These are phyloP conservation scores for Hephaestus fuliginosus DNA, from an alignment of 2,797 vertebrate species.

Conservation along the genomic window DNA sequence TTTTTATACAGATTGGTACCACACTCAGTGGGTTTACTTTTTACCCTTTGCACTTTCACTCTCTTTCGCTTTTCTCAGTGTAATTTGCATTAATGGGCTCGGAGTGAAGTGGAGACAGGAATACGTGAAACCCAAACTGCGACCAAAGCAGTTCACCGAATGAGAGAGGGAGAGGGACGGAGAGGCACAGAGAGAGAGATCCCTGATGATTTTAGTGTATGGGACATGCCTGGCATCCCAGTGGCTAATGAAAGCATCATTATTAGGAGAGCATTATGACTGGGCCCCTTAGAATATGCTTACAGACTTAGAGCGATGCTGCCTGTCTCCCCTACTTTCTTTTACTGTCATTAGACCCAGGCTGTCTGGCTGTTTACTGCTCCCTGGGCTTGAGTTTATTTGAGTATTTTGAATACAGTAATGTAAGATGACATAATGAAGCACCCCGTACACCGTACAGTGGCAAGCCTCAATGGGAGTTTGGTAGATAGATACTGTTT, in stretches of 20 bases:
- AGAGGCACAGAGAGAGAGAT: conserved; percentile 30
- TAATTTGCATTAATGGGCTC: conserved; percentile 74
- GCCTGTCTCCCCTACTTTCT: conserved; percentile 70
- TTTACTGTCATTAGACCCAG: conserved; percentile 70
- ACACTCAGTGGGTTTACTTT: conserved; percentile 52
- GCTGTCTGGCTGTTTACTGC: conserved; percentile 71
- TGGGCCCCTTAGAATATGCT: conserved; percentile 70
- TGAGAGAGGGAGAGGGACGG: conserved; percentile 11
- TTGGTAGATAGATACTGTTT: conserved; percentile 63
- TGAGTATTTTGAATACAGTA: conserved; percentile 71
- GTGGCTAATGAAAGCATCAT: conserved; percentile 81
- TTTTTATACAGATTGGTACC: conserved; percentile 43
- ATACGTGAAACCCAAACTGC: conserved; percentile 55
- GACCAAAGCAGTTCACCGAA: conserved; percentile 55
- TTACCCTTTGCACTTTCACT: conserved; percentile 69
- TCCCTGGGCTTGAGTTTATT: conserved; percentile 71
- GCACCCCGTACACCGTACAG: conserved; percentile 43
- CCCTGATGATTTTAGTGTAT: conserved; percentile 64
- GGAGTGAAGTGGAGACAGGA: conserved; percentile 50
- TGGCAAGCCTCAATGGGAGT: conserved; percentile 59
- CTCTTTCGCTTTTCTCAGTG: conserved; percentile 41
- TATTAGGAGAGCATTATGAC: conserved; percentile 71
- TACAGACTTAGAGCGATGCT: conserved; percentile 67
- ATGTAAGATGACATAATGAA: conserved; percentile 77
- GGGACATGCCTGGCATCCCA: conserved; percentile 75